Evolutionary conservation across 2,797 vertebrate species (phyloP).

Genomic region (Synanceia verrucosa): DNA sequence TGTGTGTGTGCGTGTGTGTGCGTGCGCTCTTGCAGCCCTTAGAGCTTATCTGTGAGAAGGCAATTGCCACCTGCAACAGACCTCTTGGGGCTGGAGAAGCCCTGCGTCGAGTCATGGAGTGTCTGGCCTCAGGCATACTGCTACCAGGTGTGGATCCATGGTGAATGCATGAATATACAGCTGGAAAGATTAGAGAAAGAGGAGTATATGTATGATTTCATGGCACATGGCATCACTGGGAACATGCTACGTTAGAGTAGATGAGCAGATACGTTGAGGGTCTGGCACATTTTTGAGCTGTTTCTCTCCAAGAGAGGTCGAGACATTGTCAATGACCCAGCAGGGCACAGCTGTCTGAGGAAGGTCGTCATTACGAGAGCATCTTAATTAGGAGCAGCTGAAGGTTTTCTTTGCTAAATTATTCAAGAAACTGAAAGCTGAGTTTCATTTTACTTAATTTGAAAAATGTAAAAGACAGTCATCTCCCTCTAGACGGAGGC

Average conservation of each 20-base stretch:
- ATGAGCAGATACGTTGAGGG: neutral
- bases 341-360: constrained; percentile 42
- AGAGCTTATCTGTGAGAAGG: constrained; percentile 99
- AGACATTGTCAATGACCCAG: constrained; percentile 29
- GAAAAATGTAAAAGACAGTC: neutral
- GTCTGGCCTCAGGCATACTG: constrained; percentile 96
- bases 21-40: constrained; percentile 84
- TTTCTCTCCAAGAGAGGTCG: constrained; percentile 22
- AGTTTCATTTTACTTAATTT: constrained; percentile 9
- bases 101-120: constrained; percentile 97
- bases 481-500: neutral
- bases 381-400: constrained; percentile 48
- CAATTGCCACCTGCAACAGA: constrained; percentile 98
- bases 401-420: constrained; percentile 13
- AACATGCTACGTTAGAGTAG: neutral
- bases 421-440: neutral
- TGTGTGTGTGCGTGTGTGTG: constrained; percentile 3
- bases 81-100: constrained; percentile 97
- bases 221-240: neutral
- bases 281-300: constrained; percentile 20
- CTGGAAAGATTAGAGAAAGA: constrained; percentile 1
- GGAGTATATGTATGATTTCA: neutral
- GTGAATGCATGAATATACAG: neutral
- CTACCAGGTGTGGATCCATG: constrained; percentile 87
- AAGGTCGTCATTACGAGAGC: constrained; percentile 29